Evolutionary conservation across 2,797 vertebrate genomes (phyloP).

Genomic region (Brachyrhaphis roseni): DNA sequence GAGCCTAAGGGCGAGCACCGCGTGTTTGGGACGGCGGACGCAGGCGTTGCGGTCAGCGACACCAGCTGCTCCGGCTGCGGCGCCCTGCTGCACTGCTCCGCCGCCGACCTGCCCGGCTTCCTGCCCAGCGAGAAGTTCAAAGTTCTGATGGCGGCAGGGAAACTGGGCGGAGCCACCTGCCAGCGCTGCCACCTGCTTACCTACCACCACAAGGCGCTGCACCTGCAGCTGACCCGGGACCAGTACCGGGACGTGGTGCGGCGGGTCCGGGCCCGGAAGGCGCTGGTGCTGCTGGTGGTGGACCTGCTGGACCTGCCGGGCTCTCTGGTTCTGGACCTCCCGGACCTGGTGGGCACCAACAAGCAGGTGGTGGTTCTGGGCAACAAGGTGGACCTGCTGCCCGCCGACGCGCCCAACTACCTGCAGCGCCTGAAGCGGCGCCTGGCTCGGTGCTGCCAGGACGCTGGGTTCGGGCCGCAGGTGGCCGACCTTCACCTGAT

Average conservation of each 20-base stretch:
- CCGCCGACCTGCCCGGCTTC: constrained; percentile 80
- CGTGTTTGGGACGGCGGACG: constrained; percentile 74
- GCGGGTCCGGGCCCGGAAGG: constrained; percentile 65
- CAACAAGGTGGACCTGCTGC: constrained; percentile 91
- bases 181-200: constrained; percentile 88
- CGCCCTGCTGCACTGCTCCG: constrained; percentile 85
- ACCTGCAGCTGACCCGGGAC: constrained; percentile 75
- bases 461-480: constrained; percentile 66
- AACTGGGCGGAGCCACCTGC: constrained; percentile 76
- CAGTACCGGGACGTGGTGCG: constrained; percentile 80
- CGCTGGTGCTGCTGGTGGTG: constrained; percentile 86
- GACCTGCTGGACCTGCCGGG: constrained; percentile 90
- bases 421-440: constrained; percentile 79
- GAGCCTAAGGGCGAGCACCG: constrained; percentile 45
- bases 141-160: constrained; percentile 50
- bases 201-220: constrained; percentile 82
- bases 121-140: constrained; percentile 86
- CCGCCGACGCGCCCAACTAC: constrained; percentile 80
- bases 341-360: constrained; percentile 76
- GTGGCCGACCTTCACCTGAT: constrained; percentile 86
- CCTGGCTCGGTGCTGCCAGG: constrained; percentile 72
- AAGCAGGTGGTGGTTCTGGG: constrained; percentile 86
- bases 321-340: constrained; percentile 79
- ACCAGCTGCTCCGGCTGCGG: constrained; percentile 87
- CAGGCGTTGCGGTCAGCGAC: constrained; percentile 70